phyloP scores from a whole-genome alignment of 2,797 vertebrate species.

The Enteromius treurensis region DNA sequence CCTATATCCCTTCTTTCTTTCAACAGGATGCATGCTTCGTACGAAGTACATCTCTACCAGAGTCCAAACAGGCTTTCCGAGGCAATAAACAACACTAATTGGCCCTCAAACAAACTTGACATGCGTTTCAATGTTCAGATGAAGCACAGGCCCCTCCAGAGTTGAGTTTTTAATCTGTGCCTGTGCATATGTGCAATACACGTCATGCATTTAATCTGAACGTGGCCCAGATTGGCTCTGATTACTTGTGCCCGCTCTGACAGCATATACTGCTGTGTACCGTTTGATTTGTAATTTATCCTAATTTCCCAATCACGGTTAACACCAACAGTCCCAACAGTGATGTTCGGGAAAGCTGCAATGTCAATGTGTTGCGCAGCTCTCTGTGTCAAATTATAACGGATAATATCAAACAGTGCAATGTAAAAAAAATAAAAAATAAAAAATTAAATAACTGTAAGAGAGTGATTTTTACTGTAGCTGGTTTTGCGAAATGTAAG shows the following conservation, averaged over 20 bases:
- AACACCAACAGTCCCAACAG: constrained; percentile 38
- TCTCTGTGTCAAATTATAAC: background rate
- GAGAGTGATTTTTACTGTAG: background rate
- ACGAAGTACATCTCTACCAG: constrained; percentile 50
- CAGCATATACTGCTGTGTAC: constrained; percentile 11
- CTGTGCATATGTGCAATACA: constrained; percentile 38
- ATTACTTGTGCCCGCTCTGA: constrained; percentile 47
- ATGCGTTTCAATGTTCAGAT: constrained; percentile 60
- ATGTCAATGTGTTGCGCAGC: constrained; percentile 4
- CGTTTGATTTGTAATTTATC: constrained; percentile 46
- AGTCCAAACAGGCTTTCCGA: constrained; percentile 46
- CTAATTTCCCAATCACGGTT: constrained; percentile 31
- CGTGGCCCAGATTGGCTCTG: constrained; percentile 26
- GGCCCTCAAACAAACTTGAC: constrained; percentile 63
- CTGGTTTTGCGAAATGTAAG: background rate
- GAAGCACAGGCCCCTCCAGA: constrained; percentile 52
- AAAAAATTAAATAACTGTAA: background rate
- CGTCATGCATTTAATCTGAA: constrained; percentile 32
- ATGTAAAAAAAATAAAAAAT: background rate
- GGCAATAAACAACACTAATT: constrained; percentile 67
- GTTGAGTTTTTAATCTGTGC: constrained; percentile 42
- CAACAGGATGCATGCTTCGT: constrained; percentile 24
- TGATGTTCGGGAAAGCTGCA: constrained; percentile 18
- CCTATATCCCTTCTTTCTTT: constrained; percentile 36
- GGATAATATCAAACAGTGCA: background rate